A percentile compares a stretch with the other conserved stretches of the same genome.
phyloP scores from a whole-genome alignment of 2,888 invertebrate species.

The Chrysopilus asiliformis region DNA sequence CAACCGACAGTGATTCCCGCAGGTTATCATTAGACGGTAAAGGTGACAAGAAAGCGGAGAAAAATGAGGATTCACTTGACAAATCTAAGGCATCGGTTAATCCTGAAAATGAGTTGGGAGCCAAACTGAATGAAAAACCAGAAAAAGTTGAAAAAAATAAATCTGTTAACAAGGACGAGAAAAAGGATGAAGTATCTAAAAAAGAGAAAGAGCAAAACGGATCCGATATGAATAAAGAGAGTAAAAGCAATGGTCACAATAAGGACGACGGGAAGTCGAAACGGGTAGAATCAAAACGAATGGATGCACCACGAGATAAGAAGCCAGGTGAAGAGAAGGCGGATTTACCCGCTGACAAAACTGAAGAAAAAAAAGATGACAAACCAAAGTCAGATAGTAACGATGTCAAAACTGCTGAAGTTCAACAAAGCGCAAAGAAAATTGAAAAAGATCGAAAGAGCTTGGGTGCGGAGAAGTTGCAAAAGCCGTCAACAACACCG shows the following conservation, averaged over 20 bases:
- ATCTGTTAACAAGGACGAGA: not conserved
- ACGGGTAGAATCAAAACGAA: not conserved
- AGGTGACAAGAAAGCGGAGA: no score
- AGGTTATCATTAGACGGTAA: no score
- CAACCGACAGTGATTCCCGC: no score
- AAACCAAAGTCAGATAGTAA: not conserved
- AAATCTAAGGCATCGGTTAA: no score
- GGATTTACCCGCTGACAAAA: no score
- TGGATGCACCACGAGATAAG: not conserved
- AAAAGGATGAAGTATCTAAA: not conserved
- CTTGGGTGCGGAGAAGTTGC: no score
- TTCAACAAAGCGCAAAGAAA: not conserved
- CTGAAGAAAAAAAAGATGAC: not conserved
- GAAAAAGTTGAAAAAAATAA: not conserved
- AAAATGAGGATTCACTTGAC: no score
- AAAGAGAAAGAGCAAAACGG: not conserved
- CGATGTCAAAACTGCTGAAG: not conserved
- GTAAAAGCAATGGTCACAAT: not conserved
- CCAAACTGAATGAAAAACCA: not conserved
- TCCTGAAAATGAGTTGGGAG: no score
- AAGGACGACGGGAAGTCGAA: not conserved
- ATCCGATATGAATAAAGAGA: no score
- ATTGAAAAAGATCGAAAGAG: no score
- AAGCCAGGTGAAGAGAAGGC: not conserved
- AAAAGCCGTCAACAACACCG: no score